Evolutionary conservation across 2,113 vertebrate genomes (phyloP).

Genomic region (Enhydra lutris): DNA sequence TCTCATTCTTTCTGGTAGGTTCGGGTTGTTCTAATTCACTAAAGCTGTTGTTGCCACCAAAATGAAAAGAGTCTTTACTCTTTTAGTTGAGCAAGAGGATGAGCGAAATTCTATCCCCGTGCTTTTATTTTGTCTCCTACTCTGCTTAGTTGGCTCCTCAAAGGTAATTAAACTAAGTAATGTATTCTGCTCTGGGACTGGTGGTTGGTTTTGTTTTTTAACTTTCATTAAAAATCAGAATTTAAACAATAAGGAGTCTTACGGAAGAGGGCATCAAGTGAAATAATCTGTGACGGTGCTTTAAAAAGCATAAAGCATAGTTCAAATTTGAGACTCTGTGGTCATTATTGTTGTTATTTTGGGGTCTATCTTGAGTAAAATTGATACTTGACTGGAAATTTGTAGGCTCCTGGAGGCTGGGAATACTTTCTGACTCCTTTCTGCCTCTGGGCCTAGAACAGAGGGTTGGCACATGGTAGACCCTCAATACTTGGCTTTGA

Average conservation of each 20-base stretch:
- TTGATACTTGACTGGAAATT: background rate
- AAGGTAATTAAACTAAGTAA: background rate
- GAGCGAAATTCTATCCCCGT: conserved; percentile 7
- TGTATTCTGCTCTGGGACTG: background rate
- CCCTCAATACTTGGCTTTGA: background rate
- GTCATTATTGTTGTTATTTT: background rate
- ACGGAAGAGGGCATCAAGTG: background rate
- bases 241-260: background rate
- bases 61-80: conserved; percentile 45
- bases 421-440: background rate
- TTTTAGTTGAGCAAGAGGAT: conserved; percentile 40
- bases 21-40: conserved; percentile 55
- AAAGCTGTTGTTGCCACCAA: conserved; percentile 45
- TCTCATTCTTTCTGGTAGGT: conserved; percentile 66
- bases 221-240: background rate
- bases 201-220: background rate
- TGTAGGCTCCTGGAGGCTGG: background rate
- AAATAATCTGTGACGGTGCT: background rate
- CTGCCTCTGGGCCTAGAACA: background rate
- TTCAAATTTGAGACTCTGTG: background rate
- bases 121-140: conserved; percentile 50
- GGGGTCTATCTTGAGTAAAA: background rate
- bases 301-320: background rate
- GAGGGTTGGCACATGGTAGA: background rate
- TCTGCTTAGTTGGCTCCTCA: conserved; percentile 23